phyloP scores from a whole-genome alignment of 2,113 vertebrate species.

The Triplophysa tibetana region DNA sequence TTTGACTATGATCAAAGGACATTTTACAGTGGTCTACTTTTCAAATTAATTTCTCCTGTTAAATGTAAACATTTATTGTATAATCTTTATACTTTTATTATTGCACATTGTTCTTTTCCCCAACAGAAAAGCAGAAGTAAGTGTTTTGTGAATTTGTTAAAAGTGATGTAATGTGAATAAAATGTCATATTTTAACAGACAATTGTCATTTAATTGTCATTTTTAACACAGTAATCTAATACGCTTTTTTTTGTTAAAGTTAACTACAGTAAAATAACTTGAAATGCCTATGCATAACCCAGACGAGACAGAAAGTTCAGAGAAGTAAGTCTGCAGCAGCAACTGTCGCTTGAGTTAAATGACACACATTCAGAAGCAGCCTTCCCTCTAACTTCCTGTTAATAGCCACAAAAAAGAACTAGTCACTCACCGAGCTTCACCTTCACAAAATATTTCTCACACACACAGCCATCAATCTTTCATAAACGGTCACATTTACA shows the following conservation, averaged over 20 bases:
- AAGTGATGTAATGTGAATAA: no score
- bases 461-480: not conserved
- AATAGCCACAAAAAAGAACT: constrained; percentile 36
- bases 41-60: no score
- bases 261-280: not conserved
- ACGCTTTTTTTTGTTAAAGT: not conserved
- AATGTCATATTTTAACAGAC: no score
- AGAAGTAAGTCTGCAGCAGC: not conserved
- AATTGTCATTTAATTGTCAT: no score
- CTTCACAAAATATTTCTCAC: not conserved
- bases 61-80: no score
- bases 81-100: no score
- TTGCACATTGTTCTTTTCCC: no score
- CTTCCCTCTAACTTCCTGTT: constrained; percentile 69
- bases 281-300: not conserved
- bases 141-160: no score
- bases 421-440: constrained; percentile 2
- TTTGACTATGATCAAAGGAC: no score
- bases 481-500: not conserved
- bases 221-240: no score
- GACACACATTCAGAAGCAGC: constrained; percentile 14
- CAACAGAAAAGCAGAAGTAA: no score
- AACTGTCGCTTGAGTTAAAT: not conserved
- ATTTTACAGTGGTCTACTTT: no score
- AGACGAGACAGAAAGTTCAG: not conserved